These are phyloP conservation scores for Peucedramus taeniatus DNA, from an alignment of 2,113 vertebrate species.

Conservation along the genomic window DNA sequence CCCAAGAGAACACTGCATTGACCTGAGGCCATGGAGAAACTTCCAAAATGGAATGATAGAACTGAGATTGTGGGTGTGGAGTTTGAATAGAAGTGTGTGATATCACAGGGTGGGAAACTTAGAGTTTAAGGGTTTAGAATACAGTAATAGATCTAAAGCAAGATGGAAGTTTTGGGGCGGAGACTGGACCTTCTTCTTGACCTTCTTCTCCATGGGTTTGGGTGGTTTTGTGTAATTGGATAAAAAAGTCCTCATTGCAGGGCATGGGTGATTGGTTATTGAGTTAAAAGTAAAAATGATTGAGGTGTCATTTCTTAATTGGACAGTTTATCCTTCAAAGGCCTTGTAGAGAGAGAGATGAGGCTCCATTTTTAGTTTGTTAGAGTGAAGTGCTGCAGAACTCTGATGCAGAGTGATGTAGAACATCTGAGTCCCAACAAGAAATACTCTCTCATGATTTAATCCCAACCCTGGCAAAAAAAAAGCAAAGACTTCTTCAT, in stretches of 20 bases:
- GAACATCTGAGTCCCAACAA: not conserved
- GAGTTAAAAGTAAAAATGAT: not conserved
- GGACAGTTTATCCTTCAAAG: not conserved
- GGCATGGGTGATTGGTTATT: not conserved
- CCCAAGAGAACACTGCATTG: not conserved
- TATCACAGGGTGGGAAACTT: not conserved
- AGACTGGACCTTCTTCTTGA: not conserved
- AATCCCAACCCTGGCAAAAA: not conserved
- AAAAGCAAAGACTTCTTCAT: not conserved
- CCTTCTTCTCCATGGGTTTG: not conserved
- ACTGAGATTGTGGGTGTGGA: not conserved
- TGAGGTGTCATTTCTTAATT: not conserved
- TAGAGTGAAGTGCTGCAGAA: not conserved
- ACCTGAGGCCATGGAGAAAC: not conserved
- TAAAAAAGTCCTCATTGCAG: not conserved
- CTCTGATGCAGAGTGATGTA: not conserved
- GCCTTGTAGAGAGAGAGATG: not conserved
- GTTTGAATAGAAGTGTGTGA: not conserved
- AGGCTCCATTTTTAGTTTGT: not conserved
- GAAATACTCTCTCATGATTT: rapidly evolving
- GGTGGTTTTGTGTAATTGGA: not conserved
- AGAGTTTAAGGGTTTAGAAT: not conserved
- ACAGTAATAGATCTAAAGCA: not conserved
- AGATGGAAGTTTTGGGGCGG: not conserved
- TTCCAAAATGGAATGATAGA: not conserved